Evolutionary conservation across 1,140 invertebrate genomes (phyloP).

Genomic region (Drosophila busckii): DNA sequence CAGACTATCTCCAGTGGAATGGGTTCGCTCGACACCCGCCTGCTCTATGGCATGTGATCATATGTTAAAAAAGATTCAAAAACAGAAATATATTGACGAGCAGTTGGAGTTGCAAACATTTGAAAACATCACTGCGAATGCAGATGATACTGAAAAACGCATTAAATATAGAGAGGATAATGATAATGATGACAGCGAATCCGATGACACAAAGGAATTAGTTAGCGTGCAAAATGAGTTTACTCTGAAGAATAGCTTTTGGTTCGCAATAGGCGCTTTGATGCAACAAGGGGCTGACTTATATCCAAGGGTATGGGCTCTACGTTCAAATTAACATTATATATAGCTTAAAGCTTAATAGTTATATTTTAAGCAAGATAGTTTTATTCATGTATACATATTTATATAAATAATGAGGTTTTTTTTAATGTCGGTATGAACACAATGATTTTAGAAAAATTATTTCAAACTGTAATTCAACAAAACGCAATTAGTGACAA

Average conservation of each 20-base stretch:
- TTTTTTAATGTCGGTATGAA: too few relatives aligned
- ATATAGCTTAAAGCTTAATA: too few relatives aligned
- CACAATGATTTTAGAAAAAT: too few relatives aligned
- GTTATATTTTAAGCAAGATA: constrained; percentile 38
- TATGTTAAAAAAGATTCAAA: constrained; percentile 46
- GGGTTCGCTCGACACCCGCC: constrained; percentile 82
- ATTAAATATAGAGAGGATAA: not conserved
- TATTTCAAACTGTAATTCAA: too few relatives aligned
- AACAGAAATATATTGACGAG: constrained; percentile 23
- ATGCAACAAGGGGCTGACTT: constrained; percentile 96
- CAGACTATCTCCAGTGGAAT: constrained; percentile 96
- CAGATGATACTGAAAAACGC: not conserved
- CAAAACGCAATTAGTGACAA: too few relatives aligned
- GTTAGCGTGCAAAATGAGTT: constrained; percentile 86
- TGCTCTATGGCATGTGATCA: constrained; percentile 65
- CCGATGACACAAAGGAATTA: constrained; percentile 75
- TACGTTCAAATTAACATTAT: not conserved
- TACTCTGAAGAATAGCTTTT: constrained; percentile 87
- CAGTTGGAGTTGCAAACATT: constrained; percentile 31
- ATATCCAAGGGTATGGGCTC: constrained; percentile 84
- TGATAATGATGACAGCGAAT: constrained; percentile 23
- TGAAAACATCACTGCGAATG: not conserved
- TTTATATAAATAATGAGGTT: too few relatives aligned
- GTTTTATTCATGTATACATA: not conserved
- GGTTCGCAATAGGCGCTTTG: constrained; percentile 95